These are phyloP conservation scores for Papilio aristodemus DNA, from an alignment of 1,140 invertebrate species.

Conservation along the genomic window DNA sequence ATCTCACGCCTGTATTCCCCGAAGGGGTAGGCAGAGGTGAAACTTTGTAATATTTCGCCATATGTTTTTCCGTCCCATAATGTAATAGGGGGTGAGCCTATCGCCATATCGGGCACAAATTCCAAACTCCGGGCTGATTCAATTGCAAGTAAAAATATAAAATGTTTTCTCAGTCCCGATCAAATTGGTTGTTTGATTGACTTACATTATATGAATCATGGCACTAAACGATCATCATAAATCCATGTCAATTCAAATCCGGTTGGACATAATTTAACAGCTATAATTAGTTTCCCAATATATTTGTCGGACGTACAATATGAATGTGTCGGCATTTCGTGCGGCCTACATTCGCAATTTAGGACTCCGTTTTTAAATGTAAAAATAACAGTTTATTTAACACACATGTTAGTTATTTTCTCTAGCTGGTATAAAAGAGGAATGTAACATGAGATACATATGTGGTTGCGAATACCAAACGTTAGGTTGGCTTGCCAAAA, in stretches of 20 bases:
- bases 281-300: slow-evolving; percentile 17
- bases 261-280: slow-evolving; percentile 2
- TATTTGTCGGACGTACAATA: background rate
- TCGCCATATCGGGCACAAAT: too few relatives aligned
- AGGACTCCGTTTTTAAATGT: slow-evolving; percentile 14
- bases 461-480: background rate
- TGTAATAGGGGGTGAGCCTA: too few relatives aligned
- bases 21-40: too few relatives aligned
- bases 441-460: background rate
- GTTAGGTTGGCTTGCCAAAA: background rate
- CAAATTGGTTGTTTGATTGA: slow-evolving; percentile 30
- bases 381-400: slow-evolving; percentile 14
- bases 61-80: too few relatives aligned
- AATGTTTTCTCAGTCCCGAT: slow-evolving; percentile 20
- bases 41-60: too few relatives aligned
- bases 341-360: background rate
- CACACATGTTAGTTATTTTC: background rate
- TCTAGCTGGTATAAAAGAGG: background rate
- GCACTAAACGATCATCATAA: slow-evolving; percentile 8
- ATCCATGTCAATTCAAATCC: slow-evolving; percentile 10
- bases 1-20: too few relatives aligned
- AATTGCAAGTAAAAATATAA: background rate
- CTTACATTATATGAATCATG: slow-evolving; percentile 2
- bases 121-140: too few relatives aligned
- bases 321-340: background rate